A percentile compares a stretch with the other conserved stretches of the same genome.
Conservation (phyloP, 1,140 invertebrate species). For the Drosophila chauvacae region DNA sequence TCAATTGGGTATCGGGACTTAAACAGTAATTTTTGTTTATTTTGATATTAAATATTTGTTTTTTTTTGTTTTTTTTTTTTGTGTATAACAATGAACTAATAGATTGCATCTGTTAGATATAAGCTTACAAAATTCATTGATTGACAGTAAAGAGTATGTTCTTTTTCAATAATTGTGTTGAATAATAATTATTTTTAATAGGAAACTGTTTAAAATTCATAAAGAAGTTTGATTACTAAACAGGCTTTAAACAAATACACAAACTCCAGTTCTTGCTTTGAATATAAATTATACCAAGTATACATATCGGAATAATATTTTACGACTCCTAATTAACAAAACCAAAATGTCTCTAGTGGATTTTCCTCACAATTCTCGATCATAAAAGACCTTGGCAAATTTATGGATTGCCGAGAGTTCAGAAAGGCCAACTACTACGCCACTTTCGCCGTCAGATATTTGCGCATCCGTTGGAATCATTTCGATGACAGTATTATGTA, state of each 20-base stretch:
- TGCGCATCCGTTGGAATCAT: slow-evolving; percentile 10
- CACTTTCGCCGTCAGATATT: neutral
- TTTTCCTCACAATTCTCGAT: neutral
- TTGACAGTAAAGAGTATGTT: neutral
- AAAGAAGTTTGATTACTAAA: neutral
- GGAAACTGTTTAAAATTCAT: neutral
- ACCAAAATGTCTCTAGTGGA: slow-evolving; percentile 1
- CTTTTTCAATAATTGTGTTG: neutral
- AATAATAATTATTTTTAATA: neutral
- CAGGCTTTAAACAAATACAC: neutral
- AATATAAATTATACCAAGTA: neutral
- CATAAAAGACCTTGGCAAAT: slow-evolving; percentile 1
- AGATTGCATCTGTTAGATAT: neutral
- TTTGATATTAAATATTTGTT: neutral
- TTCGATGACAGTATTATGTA: neutral
- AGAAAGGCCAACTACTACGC: slow-evolving; percentile 8
- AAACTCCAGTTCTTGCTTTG: neutral
- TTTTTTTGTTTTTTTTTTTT: neutral
- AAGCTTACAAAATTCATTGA: too few species aligned
- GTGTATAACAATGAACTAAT: neutral
- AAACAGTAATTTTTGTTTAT: neutral
- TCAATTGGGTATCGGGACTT: neutral
- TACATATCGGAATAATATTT: neutral
- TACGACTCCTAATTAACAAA: slow-evolving; percentile 3
- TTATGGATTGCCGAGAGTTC: slow-evolving; percentile 10